Evolutionary conservation across 2,888 invertebrate genomes (phyloP), one percentile per base, ranked within the genome.

Genomic region (Scaptomyza cyrtandrae): DNA sequence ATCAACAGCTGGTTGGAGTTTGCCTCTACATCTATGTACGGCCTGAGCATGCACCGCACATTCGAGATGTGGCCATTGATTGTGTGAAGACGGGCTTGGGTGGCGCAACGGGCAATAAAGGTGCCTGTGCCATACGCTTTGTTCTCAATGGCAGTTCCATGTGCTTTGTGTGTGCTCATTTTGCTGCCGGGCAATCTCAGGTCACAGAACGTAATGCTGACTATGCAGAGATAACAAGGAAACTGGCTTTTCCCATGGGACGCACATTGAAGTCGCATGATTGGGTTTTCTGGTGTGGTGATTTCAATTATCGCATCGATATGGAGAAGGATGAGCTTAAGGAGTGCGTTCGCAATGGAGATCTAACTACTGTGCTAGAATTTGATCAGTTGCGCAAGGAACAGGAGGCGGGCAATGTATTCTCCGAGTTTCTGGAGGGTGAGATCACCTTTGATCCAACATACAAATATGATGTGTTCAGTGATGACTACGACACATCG

Each of bases 241-340:
- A 98, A 93, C 94, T 97, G 61, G 94, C 95, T 9, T 98, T 98
- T 90, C 97, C 98, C 1, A 97, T 98, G 97, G 98, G 98, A 10
- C 94, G 98, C 67, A 96, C 97, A 0, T 93, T 99, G 6, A 97
- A 97, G 91, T 97, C 98, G 1, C 99, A 99, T 90, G 99, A 99
- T 93, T 99, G 98, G 91, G 96, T 99, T 1, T 99, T 99, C 92
- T 99, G 99, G 99, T 98, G 99, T 91, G 99, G 99, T 0, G 99
- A 99, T 93, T 99, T 99, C 92, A 99, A 99, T 92, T 99, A 99
- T 91, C 95, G 99, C 62, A 96, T 99, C 63, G 98, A 99, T 91
- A 95, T 99, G 94, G 96, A 97, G 76, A 98, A 97, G 90, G 98
- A 98, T 6, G 97, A 98, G 90, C 96, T 98, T 70, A 97, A 98